Evolutionary conservation across 2,797 vertebrate species (phyloP), one percentile per base, ranked within the genome.

Genomic region (Salarias fasciatus): DNA sequence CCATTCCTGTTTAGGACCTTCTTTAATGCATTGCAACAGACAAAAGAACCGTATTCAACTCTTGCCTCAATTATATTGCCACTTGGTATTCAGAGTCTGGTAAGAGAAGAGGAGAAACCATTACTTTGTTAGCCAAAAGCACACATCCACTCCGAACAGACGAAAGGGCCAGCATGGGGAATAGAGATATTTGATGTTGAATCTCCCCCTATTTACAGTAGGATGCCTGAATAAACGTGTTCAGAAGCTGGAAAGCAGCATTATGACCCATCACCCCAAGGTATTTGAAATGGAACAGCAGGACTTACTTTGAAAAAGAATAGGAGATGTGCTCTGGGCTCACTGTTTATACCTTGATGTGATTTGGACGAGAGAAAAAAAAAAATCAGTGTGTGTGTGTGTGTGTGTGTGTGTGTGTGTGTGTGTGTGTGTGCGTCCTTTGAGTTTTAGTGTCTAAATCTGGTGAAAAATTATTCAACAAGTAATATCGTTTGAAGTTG

Each of bases 221-320:
- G 90, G 88, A 90, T 85, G 86, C 86, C 90, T 90, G 87, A 87
- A 89, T 92, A 89, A 89, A 90, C 75, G 85, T 87, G 82, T 88
- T 90, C 75, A 86, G 87, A 89, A 88, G 90, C 83, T 85, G 75
- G 85, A 85, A 86, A 83, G 87, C 85, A 82, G 88, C 82, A 88
- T 88, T 88, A 89, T 90, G 89, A 89, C 87, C 88, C 85, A 71
- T 90, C 91, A 91, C 88, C 90, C 83, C 11, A 55, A 87, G 84
- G 86, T 89, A 82, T 91, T 90, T 91, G 89, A 91, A 91, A 90
- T 91, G 86, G 85, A 92, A 90, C 89, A 88, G 87, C 85, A 77
- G 83, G 83, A 87, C 85, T 88, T 88, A 80, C 86, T 90, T 91
- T 92, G 89, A 90, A 92, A 92, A 87, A 88, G 88, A 91, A 90